Percentiles rank a stretch among this genome's conserved stretches.
phyloP scores from a whole-genome alignment of 2,113 vertebrate species.

The Paraplagusia blochii region DNA sequence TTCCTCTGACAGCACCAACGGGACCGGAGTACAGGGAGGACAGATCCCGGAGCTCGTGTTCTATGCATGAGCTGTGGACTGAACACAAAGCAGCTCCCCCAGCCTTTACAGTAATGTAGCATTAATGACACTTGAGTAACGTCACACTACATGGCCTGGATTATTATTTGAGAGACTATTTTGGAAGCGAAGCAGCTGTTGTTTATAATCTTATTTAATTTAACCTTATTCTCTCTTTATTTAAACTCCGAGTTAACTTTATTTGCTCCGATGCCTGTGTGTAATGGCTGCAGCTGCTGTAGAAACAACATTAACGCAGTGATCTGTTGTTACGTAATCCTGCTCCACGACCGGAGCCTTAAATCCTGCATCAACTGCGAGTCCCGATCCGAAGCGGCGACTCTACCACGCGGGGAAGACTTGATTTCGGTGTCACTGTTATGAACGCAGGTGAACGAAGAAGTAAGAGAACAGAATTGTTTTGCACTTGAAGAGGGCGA shows the following conservation, averaged over 20 bases:
- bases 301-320: conserved; percentile 41
- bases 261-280: conserved; percentile 51
- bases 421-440: conserved; percentile 50
- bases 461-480: conserved; percentile 63
- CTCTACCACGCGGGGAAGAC: conserved; percentile 23
- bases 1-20: conserved; percentile 97
- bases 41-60: conserved; percentile 98
- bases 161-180: conserved; percentile 68
- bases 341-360: conserved; percentile 31
- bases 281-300: conserved; percentile 45
- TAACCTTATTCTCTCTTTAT: conserved; percentile 75
- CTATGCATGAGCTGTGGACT: conserved; percentile 80
- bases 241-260: conserved; percentile 66
- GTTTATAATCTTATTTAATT: conserved; percentile 85
- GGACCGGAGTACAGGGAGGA: conserved; percentile 96
- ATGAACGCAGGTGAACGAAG: conserved; percentile 64
- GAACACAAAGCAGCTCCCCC: not conserved
- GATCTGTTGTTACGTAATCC: conserved; percentile 51
- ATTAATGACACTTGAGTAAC: conserved; percentile 64
- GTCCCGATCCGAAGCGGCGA: conserved; percentile 37
- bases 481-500: conserved; percentile 71
- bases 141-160: conserved; percentile 65
- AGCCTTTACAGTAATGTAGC: conserved; percentile 66
- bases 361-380: conserved; percentile 27
- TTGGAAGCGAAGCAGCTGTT: conserved; percentile 75